Conservation (phyloP, 2,888 invertebrate genomes). For the Tupiocoris notatus region DNA sequence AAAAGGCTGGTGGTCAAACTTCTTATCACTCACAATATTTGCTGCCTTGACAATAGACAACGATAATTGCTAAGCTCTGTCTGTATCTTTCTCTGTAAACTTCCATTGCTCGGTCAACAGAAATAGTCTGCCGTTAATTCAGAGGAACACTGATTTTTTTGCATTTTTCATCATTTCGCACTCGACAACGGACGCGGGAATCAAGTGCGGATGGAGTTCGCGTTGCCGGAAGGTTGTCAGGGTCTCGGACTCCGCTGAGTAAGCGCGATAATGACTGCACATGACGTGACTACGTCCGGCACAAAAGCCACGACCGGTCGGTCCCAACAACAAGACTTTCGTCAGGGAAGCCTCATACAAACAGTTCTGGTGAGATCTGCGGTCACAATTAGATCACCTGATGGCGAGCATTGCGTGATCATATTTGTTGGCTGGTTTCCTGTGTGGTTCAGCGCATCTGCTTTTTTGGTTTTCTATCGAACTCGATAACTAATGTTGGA, state of each 20-base stretch:
- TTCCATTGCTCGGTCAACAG: no score
- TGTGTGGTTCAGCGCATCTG: conserved; percentile 22
- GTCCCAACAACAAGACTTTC: neutral
- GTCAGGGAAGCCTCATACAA: neutral
- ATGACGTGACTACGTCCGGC: neutral
- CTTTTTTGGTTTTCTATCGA: neutral
- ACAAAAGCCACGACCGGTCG: neutral
- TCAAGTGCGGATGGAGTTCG: neutral
- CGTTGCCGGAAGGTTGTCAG: neutral
- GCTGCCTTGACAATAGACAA: no score
- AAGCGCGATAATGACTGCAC: neutral
- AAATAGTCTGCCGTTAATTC: no score
- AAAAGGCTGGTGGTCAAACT: no score
- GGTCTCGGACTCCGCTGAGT: neutral
- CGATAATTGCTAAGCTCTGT: no score
- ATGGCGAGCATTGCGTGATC: conserved; percentile 29
- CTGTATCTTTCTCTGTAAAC: no score
- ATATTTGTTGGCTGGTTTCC: conserved; percentile 26
- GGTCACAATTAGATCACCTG: conserved; percentile 28
- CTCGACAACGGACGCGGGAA: no score
- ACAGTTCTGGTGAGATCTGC: conserved; percentile 21
- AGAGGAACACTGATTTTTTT: no score
- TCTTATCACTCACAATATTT: no score
- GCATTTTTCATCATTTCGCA: neutral
- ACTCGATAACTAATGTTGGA: neutral